Base-by-base conservation (phyloP, 2,113 vertebrate genomes). In the Aspiorhynchus laticeps region DNA sequence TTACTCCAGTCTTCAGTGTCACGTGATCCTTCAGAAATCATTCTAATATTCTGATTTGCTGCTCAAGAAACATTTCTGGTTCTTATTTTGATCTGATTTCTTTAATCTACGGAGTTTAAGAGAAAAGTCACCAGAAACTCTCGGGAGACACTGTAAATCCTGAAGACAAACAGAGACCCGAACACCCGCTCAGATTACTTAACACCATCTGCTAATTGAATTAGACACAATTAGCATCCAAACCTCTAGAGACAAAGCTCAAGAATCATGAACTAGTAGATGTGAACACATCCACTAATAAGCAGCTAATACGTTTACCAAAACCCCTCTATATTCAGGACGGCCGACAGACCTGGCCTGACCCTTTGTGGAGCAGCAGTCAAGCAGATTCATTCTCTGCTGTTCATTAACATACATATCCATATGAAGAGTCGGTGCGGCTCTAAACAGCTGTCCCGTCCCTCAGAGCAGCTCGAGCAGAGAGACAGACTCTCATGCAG, bases 351-450 rank as follows among this genome's bases (percentile, higher is more conserved):
- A 51, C 48, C 4, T 14, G 78, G 78, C 28, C 78, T 61, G 51
- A 14, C 24, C 12, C 89, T 51, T 90, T 90, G 88, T 90, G 79
- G 86, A 86, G 89, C 78, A 24, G 71, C 83, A 76, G 78, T 88
- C 76, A 88, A 85, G 76, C 65, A 75, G 71, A 80, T 76, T 89
- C 85, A 51, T 83, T 86, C 85, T 86, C 80, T 59, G 51, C 51
- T 46, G 69, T 84, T 89, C 84, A 90, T 90, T 90, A 87, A 88
- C 89, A 90, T 90, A 90, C 69, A 89, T 90, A 90, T 90, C 88
- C 89, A 90, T 90, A 89, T 90, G 89, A 90, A 90, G 80, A 90
- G 86, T 88, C 83, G 56, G 83, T 46, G 8, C n/a, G 48, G 79
- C 61, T 85, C 75, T 74, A 61, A 84, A 88, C 89, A 90, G 89